phyloP scores from a whole-genome alignment of 30 jellyfish, hydroid and myxozoan genomes.

The Chironex yamaguchii region DNA sequence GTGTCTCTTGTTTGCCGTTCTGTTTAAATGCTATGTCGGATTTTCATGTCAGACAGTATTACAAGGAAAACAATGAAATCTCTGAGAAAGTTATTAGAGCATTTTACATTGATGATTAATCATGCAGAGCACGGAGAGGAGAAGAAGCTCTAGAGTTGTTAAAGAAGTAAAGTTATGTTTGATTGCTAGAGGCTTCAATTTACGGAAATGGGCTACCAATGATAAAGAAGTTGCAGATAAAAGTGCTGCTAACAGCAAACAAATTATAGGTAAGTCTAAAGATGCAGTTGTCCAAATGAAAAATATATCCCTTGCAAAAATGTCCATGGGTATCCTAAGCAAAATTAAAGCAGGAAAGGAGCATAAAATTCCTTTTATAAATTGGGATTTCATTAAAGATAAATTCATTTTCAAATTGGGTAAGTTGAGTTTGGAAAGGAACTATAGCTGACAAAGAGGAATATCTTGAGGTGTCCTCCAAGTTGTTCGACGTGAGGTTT shows the following conservation, averaged over 20 bases:
- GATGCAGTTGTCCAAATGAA: neutral
- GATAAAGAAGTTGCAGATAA: neutral
- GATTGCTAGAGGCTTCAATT: conserved; percentile 49
- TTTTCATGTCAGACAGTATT: neutral
- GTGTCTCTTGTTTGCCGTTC: neutral
- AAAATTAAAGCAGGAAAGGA: conserved; percentile 1
- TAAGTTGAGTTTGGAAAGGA: neutral
- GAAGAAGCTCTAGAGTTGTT: conserved; percentile 1
- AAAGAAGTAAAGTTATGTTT: conserved; percentile 29
- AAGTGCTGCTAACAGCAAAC: neutral
- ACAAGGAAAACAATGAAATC: neutral
- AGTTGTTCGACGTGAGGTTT: conserved; percentile 24
- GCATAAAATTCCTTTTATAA: conserved; percentile 34
- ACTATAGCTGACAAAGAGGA: conserved; percentile 22
- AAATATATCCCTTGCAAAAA: conserved; percentile 23
- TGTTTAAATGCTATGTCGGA: neutral
- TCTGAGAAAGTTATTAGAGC: conserved; percentile 5
- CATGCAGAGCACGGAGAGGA: conserved; percentile 21
- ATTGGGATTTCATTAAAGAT: conserved; percentile 31
- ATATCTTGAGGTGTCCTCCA: conserved; percentile 10
- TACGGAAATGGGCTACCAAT: conserved; percentile 55
- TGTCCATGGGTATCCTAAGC: conserved; percentile 22
- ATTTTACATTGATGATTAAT: conserved; percentile 42
- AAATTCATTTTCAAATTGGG: conserved; percentile 1
- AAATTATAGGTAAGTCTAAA: neutral